These are phyloP conservation scores for Phymanthus crucifer DNA, from an alignment of 92 coral and sea anemone genomes.

Conservation along the genomic window DNA sequence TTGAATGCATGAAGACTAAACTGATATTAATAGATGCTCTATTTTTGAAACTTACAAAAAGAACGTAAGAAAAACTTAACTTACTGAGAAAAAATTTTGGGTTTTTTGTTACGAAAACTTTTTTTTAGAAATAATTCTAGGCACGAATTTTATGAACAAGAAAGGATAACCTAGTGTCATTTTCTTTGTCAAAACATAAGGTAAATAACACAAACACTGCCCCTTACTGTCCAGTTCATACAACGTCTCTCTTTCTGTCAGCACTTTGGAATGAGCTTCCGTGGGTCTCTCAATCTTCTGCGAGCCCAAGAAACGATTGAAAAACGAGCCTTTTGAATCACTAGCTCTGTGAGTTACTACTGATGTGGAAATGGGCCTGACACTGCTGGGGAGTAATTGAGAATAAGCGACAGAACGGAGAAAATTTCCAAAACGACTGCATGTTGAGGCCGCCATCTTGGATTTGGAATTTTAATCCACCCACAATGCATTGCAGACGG, in stretches of 20 bases:
- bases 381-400: background rate
- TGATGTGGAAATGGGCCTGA: slow-evolving; percentile 28
- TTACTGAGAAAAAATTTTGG: too few species aligned
- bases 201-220: background rate
- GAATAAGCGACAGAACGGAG: slow-evolving; percentile 42
- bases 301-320: slow-evolving; percentile 26
- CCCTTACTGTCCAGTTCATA: slow-evolving; percentile 98
- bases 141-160: background rate
- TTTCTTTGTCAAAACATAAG: background rate
- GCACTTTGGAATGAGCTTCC: slow-evolving; percentile 90
- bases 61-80: background rate
- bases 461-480: background rate
- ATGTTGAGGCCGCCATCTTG: slow-evolving; percentile 43
- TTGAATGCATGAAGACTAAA: background rate
- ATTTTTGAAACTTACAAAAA: background rate
- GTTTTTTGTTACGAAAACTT: too few species aligned
- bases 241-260: slow-evolving; percentile 67
- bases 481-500: slow-evolving; percentile 18
- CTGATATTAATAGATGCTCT: background rate
- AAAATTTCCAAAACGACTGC: slow-evolving; percentile 27
- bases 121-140: too few species aligned
- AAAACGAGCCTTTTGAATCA: slow-evolving; percentile 19
- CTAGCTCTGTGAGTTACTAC: background rate
- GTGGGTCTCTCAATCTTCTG: slow-evolving; percentile 63
- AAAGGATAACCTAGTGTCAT: background rate